Evolutionary conservation across 2,797 vertebrate species (phyloP), one percentile per base, ranked within the genome.

Genomic region (Phaenicophaeus curvirostris): DNA sequence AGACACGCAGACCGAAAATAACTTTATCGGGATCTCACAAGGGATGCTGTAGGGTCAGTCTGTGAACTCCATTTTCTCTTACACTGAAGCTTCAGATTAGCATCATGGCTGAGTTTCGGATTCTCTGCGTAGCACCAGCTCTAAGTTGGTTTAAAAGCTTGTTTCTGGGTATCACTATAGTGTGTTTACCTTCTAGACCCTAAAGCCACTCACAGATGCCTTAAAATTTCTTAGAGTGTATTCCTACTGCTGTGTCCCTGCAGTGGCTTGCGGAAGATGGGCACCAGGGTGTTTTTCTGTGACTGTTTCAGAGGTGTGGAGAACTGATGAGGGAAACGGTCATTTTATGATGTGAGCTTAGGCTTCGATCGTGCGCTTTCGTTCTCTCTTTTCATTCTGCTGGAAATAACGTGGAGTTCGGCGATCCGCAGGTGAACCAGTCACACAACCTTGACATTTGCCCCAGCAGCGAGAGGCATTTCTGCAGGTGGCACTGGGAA

Each of bases 361-460:
- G 31, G 24, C 31, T 51, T 58, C 6, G 2, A 0, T 54, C 2
- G 0, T 19, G 35, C 9, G 0, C 46, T 86, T 83, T 71, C 7
- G 2, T 84, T 37, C 5, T n/a, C 28, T 75, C 46, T 86, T 54
- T 75, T 44, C 46, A 8, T 81, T 75, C 46, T 35, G 9, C 21
- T 39, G 42, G 24, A 55, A 86, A 50, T 48, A 23, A 18, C 2
- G 0, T 44, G 31, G 53, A 30, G 18, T 71, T 30, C 21, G 42
- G 15, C 0, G 1, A 6, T 79, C 88, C 72, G 27, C 15, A 6
- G 1, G 25, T 66, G 62, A 83, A 48, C 27, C 37, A 33, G 33
- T 3, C 33, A 19, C 8, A 1, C 33, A 16, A 1, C 54, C 16
- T 2, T 83, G 65, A 24, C 41, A 31, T 74, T 85, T 67, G n/a